Evolutionary conservation across 53 echinoderm and acorn worm genomes (phyloP).

Genomic region (Patiria pectinifera): DNA sequence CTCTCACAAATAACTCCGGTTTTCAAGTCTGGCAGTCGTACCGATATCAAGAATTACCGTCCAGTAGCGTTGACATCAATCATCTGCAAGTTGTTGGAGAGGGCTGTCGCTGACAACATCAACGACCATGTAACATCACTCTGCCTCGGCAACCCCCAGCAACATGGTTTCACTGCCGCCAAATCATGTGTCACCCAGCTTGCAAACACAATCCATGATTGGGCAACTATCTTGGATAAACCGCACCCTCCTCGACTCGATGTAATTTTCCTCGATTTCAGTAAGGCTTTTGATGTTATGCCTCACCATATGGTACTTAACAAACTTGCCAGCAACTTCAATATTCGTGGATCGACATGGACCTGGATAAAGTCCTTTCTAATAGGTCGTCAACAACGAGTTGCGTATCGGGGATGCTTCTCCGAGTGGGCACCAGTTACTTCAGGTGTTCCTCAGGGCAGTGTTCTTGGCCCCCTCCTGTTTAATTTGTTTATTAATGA

Average conservation of each 20-base stretch:
- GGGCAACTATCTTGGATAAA: neutral
- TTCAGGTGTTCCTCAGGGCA: neutral
- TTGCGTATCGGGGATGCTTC: too few species aligned
- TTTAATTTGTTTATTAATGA: neutral
- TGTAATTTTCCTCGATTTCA: conserved; percentile 15
- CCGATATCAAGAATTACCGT: too few species aligned
- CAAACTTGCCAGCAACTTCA: too few species aligned
- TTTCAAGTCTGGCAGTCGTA: too few species aligned
- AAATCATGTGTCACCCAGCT: conserved; percentile 54
- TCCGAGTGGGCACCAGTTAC: neutral
- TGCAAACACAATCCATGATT: neutral
- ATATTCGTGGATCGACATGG: neutral
- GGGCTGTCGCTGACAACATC: conserved; percentile 51
- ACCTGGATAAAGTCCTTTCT: too few species aligned
- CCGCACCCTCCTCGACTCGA: conserved; percentile 39
- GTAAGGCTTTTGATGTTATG: conserved; percentile 48
- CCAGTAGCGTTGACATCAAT: neutral
- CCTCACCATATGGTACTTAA: too few species aligned
- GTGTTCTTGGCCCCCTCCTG: too few species aligned
- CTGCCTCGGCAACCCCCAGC: conserved; percentile 24
- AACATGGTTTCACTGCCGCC: conserved; percentile 37
- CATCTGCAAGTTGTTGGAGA: conserved; percentile 26
- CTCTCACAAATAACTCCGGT: too few species aligned
- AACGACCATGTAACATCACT: conserved; percentile 14
- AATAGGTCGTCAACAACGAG: too few species aligned